Evolutionary conservation across 2,888 invertebrate genomes (phyloP).

Genomic region (Luperina testacea): DNA sequence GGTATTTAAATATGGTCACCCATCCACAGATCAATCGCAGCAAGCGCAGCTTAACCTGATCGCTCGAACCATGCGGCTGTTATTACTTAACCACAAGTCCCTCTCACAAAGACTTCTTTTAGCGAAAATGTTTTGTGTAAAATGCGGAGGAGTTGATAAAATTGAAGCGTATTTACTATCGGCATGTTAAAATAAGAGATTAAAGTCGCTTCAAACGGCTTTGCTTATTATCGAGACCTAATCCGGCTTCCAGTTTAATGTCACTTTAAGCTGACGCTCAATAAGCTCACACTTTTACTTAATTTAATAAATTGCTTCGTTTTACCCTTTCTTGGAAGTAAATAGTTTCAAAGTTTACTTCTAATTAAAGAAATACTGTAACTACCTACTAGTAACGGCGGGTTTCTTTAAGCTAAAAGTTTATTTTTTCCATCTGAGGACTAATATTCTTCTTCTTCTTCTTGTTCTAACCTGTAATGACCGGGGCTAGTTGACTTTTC

Average conservation of each 20-base stretch:
- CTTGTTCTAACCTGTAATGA: neutral
- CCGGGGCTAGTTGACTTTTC: neutral
- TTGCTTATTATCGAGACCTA: conserved; percentile 38
- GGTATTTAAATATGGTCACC: neutral
- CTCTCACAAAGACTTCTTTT: neutral
- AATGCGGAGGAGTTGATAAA: conserved; percentile 5
- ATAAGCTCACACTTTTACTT: conserved; percentile 27
- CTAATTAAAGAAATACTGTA: conserved; percentile 6
- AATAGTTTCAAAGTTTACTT: neutral
- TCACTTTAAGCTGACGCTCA: conserved; percentile 45
- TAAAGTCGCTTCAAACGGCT: conserved; percentile 49
- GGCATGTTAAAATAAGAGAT: conserved; percentile 44
- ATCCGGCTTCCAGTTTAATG: conserved; percentile 50
- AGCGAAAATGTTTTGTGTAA: neutral
- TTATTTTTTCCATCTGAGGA: neutral
- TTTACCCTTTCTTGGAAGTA: neutral
- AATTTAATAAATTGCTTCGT: conserved; percentile 26
- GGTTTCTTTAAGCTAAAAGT: neutral
- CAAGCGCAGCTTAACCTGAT: neutral
- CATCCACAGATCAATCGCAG: neutral
- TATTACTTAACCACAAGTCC: neutral
- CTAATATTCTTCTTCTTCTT: neutral
- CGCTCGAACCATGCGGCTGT: neutral
- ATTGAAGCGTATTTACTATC: conserved; percentile 55
- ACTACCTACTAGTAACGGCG: neutral